Evolutionary conservation across 1,140 invertebrate genomes (phyloP), one percentile per base, ranked within the genome.

Genomic region (Drosophila fuyamai): DNA sequence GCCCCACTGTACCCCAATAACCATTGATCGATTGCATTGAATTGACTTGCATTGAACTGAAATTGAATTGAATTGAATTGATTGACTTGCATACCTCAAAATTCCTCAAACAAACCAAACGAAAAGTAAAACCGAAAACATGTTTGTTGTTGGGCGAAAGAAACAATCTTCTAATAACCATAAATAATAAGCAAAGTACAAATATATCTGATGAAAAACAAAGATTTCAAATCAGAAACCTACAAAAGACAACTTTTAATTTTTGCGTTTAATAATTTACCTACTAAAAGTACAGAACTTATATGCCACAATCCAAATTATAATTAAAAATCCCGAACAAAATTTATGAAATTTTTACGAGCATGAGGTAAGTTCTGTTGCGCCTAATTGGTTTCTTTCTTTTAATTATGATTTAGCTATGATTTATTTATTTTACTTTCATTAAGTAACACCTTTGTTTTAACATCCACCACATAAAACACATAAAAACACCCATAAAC

Each of bases 281-380:
- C 68, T 81, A 85, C 81, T 81, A 72, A 77, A 79, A 79, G 44
- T 57, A 78, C 73, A 81, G 48, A 74, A 60, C 40, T 74, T 77
- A 70, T 79, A 66, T 78, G 56, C 56, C 36, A 78, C 76, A 76
- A 76, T 51, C 41, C 14, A 50, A 60, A 56, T 29, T 27, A 50
- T 38, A 43, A 56, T 40, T 61, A 65, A 77, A 62, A 58, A 68
- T 16, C 27, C 50, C 60, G 63, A 76, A 68, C 62, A 71, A 65
- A 68, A 63, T 67, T 72, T 48, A 68, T 70, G 43, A 61, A 89
- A 81, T 81, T 86, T 62, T 72, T 85, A 85, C 63, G 75, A 89
- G 86, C 81, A 84, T 90, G 85, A 89, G 86, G 86, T 89, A 90
- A 89, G 85, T 90, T 89, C 78, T 90, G 81, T 89, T 89, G 81